phyloP scores from a whole-genome alignment of 2,888 invertebrate species.

The Stratiomys singularior region DNA sequence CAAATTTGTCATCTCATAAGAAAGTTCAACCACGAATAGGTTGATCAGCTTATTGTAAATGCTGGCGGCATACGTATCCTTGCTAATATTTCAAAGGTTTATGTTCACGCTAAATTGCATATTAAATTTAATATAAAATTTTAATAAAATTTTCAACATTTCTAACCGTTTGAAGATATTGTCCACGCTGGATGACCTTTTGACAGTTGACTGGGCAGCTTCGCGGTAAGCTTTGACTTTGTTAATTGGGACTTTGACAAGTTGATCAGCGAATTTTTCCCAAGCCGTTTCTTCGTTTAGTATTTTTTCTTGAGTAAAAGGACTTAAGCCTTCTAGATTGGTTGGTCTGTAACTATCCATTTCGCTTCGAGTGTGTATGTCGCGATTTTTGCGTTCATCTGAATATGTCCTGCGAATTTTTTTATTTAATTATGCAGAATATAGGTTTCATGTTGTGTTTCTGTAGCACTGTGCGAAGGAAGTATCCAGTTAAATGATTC shows the following conservation, averaged over 20 bases:
- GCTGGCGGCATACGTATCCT: neutral
- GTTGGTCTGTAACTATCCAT: neutral
- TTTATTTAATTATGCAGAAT: no score
- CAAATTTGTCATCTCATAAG: conserved; percentile 24
- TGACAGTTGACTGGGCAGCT: neutral
- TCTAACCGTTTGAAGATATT: conserved; percentile 35
- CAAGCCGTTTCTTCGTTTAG: conserved; percentile 59
- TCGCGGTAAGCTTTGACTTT: conserved; percentile 44
- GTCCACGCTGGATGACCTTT: conserved; percentile 40
- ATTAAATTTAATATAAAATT: no score
- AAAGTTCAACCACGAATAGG: neutral
- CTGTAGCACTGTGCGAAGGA: no score
- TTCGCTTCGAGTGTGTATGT: neutral
- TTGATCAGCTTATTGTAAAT: neutral
- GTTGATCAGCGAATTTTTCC: conserved; percentile 73
- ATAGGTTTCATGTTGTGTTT: no score
- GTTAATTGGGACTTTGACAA: conserved; percentile 67
- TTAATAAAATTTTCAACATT: neutral
- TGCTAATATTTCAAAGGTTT: neutral
- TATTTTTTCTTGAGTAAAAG: conserved; percentile 1
- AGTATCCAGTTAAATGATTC: no score
- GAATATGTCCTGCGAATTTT: neutral
- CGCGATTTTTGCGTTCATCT: neutral
- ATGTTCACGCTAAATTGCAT: no score
- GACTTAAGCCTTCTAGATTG: neutral